These are phyloP conservation scores for Cacoxenus indagator DNA, from an alignment of 2,888 invertebrate species.

Conservation along the genomic window DNA sequence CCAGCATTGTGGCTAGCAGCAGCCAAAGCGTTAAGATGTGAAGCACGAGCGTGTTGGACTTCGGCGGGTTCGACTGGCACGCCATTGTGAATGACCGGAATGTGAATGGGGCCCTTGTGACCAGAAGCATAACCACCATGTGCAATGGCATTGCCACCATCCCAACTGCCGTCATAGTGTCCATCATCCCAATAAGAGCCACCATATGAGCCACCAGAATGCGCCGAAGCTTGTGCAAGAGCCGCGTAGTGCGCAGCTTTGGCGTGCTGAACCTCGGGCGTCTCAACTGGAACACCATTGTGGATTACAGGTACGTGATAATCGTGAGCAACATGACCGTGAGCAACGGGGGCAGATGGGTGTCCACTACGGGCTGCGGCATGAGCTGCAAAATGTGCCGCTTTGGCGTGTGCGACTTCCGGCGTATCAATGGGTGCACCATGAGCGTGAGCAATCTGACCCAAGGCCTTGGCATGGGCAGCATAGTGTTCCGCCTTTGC, in stretches of 20 bases:
- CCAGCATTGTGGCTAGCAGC: conserved; percentile 62
- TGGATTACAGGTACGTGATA: conserved; percentile 70
- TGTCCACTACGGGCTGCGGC: conserved; percentile 67
- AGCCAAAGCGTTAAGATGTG: conserved; percentile 68
- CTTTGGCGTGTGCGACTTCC: conserved; percentile 71
- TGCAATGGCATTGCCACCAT: conserved; percentile 46
- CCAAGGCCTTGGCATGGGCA: conserved; percentile 68
- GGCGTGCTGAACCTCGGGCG: conserved; percentile 72
- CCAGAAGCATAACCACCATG: conserved; percentile 52
- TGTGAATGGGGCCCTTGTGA: conserved; percentile 69
- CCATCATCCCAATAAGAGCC: conserved; percentile 58
- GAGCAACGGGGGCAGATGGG: conserved; percentile 48
- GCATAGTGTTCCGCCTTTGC: conserved; percentile 71
- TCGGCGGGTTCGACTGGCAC: conserved; percentile 73
- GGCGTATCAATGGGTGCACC: conserved; percentile 71
- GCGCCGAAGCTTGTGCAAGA: conserved; percentile 62
- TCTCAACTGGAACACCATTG: conserved; percentile 72
- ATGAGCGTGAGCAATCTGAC: conserved; percentile 59
- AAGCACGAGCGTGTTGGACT: conserved; percentile 71
- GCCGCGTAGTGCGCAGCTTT: conserved; percentile 70
- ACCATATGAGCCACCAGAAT: conserved; percentile 43
- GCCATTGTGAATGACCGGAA: conserved; percentile 71
- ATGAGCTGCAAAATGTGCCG: conserved; percentile 69
- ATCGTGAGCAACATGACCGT: conserved; percentile 49
- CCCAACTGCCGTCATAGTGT: conserved; percentile 57